Evolutionary conservation across 1,140 invertebrate genomes (phyloP), one percentile per base, ranked within the genome.

Genomic region (Heliconius nattereri): DNA sequence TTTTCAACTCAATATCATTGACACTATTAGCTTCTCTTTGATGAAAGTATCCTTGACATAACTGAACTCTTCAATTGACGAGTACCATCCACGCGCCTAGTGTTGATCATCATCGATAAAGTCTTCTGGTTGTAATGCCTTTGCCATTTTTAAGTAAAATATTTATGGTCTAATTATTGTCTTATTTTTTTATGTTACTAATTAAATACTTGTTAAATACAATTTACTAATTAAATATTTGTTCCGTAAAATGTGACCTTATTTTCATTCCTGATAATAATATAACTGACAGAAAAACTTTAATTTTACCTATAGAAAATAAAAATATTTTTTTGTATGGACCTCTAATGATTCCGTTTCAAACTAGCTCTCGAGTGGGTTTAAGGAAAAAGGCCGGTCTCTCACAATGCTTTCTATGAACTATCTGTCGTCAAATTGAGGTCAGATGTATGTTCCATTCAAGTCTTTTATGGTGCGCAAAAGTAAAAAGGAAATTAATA

Each of bases 21-120:
- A 80, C 75, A 80, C 75, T 74, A 73, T 80, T 77, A 77, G 79
- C 74, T 80, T 71, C 73, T 71, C 66, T 71, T 77, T 76, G 75
- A 76, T 45, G 19, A 20, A 70, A 80, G 54, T 71, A 40, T 71
- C 35, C 79, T 80, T 77, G 75, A 80, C 79, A 77, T 71, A 80
- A 66, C 54, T 29, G 75, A 75, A 40, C 71, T 70, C 75, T 80
- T 73, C 70, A 52, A 57, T 66, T 49, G 71, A 29, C 57, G 45
- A 80, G 79, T 60, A 74, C 71, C 79, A 73, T 74, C 76, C 72
- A 37, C 29, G 29, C 37, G 74, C 29, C 66, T 74, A 76, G 78
- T 75, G 20, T 60, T 45, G 70, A 72, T 71, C 66, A 7, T 72
- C 57, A 66, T 13, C 32, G 76, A 52, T 72, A 57, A 66, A 75